Percentiles rank a stretch among this genome's conserved stretches.
These are phyloP conservation scores for Ceriagrion tenellum DNA, from an alignment of 2,888 invertebrate genomes.

Conservation along the genomic window DNA sequence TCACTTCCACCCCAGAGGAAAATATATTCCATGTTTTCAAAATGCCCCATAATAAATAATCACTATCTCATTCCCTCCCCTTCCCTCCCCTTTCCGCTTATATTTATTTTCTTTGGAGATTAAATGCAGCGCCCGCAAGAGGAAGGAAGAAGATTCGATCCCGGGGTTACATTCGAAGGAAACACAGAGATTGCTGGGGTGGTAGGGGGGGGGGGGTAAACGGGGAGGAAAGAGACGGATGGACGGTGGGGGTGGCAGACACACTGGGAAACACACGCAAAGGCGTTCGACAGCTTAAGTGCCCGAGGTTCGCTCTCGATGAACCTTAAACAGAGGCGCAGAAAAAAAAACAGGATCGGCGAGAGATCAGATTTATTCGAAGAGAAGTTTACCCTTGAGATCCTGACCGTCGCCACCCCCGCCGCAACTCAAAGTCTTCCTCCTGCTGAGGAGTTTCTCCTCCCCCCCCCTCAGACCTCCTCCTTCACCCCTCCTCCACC, in stretches of 20 bases:
- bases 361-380: conserved; percentile 21
- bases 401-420: neutral
- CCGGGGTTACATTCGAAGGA: neutral
- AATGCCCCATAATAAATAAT: neutral
- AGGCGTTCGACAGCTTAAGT: conserved; percentile 28
- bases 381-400: conserved; percentile 15
- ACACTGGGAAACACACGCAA: neutral
- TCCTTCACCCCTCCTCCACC: neutral
- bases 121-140: neutral
- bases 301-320: neutral
- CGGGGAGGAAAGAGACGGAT: neutral
- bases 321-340: conserved; percentile 21
- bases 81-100: neutral
- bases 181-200: neutral
- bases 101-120: conserved; percentile 12
- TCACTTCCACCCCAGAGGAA: neutral
- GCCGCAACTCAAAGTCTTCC: neutral
- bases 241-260: neutral
- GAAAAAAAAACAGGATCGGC: neutral
- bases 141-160: neutral
- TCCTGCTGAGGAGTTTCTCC: neutral
- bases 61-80: neutral
- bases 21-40: conserved; percentile 32
- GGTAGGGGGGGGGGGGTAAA: neutral
- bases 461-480: no score